Evolutionary conservation across 2,888 invertebrate genomes (phyloP).

Genomic region (Fragum whitleyi): DNA sequence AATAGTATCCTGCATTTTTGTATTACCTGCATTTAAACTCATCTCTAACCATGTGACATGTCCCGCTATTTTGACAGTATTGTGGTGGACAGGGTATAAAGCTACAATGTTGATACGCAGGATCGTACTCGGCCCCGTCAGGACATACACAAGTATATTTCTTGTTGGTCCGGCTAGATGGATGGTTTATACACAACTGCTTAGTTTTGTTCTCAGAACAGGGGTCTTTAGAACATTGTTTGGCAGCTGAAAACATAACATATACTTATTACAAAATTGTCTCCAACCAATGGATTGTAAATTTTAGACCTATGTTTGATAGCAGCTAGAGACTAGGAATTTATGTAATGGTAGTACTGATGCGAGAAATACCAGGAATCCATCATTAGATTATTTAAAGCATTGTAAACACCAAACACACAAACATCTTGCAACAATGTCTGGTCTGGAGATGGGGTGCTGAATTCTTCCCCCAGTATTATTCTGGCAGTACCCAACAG

Average conservation of each 20-base stretch:
- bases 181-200: constrained; percentile 86
- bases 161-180: constrained; percentile 55
- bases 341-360: too few relatives aligned
- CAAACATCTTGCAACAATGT: too few relatives aligned
- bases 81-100: constrained; percentile 56
- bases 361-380: too few relatives aligned
- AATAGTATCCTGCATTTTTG: too few relatives aligned
- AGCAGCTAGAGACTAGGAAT: too few relatives aligned
- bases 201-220: constrained; percentile 33
- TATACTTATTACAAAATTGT: too few relatives aligned
- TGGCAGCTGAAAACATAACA: constrained; percentile 31
- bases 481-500: too few relatives aligned
- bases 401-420: too few relatives aligned
- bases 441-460: too few relatives aligned
- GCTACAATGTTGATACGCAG: constrained; percentile 58
- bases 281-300: constrained; percentile 3
- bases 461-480: too few relatives aligned
- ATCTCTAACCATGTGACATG: constrained; percentile 85
- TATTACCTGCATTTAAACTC: constrained; percentile 73
- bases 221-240: constrained; percentile 54
- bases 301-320: too few relatives aligned
- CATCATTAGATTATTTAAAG: too few relatives aligned
- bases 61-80: constrained; percentile 87
- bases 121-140: constrained; percentile 76
- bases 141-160: constrained; percentile 84